A percentile compares a stretch with the other conserved stretches of the same genome.
Conservation (phyloP, 2,797 vertebrate species). For the Rhinogobio ventralis region DNA sequence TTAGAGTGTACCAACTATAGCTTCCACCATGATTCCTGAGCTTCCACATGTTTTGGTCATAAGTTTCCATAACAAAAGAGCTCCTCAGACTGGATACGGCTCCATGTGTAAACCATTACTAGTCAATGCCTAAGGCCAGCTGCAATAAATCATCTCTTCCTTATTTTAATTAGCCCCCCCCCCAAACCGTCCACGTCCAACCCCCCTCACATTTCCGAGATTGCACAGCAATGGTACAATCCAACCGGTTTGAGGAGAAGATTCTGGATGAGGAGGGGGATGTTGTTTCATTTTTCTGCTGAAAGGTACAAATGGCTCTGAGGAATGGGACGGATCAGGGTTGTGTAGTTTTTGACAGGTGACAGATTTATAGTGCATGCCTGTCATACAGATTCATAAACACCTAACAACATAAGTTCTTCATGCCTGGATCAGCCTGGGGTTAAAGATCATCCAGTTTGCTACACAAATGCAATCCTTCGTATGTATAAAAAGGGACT, state of each 20-base stretch:
- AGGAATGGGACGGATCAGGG: neutral
- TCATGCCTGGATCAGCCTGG: neutral
- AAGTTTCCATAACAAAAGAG: conserved; percentile 54
- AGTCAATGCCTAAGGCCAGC: conserved; percentile 46
- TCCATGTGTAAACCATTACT: conserved; percentile 66
- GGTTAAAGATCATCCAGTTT: neutral
- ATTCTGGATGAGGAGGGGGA: conserved; percentile 12
- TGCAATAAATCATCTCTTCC: conserved; percentile 58
- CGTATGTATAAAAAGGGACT: neutral
- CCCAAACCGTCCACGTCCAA: conserved; percentile 8
- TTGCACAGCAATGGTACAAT: conserved; percentile 1
- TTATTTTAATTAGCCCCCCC: conserved; percentile 36
- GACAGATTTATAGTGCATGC: neutral
- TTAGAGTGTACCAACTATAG: neutral
- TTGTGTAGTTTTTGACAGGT: neutral
- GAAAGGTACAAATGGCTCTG: neutral
- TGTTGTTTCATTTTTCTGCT: neutral
- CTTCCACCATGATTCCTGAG: neutral
- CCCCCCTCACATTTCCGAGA: conserved; percentile 10
- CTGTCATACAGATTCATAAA: neutral
- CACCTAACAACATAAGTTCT: neutral
- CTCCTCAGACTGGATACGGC: conserved; percentile 47
- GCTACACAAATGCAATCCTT: neutral
- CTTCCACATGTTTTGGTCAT: neutral
- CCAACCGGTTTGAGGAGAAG: conserved; percentile 7